Evolutionary conservation across 2,797 vertebrate genomes (phyloP).

Genomic region (Nannoperca obscura): DNA sequence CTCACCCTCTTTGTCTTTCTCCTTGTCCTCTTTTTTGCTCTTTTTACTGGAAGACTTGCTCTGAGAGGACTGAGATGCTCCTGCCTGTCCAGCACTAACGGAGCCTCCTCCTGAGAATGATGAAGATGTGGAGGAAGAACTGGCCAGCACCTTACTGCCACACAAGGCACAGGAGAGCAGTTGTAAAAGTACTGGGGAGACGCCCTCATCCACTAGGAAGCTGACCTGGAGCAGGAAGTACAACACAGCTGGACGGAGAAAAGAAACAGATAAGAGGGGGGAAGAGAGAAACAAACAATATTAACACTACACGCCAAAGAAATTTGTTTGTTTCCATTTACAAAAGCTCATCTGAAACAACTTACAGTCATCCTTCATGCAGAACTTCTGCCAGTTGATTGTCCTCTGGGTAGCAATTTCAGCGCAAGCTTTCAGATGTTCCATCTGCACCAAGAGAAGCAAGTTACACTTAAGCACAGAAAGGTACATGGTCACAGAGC

Average conservation of each 20-base stretch:
- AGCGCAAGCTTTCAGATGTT: conserved; percentile 97
- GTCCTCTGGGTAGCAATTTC: conserved; percentile 98
- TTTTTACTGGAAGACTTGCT: conserved; percentile 98
- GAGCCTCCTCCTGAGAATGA: conserved; percentile 84
- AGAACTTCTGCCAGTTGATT: conserved; percentile 99
- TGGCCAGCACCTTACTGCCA: conserved; percentile 95
- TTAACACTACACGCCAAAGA: neutral
- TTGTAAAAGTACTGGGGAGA: conserved; percentile 95
- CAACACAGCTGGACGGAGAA: conserved; percentile 89
- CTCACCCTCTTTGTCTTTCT: conserved; percentile 97
- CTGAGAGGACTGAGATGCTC: conserved; percentile 90
- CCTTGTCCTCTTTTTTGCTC: conserved; percentile 99
- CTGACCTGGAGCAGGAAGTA: conserved; percentile 99
- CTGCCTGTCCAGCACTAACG: conserved; percentile 80
- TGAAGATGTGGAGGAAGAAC: conserved; percentile 81
- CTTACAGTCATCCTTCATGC: conserved; percentile 99
- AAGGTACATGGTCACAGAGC: neutral
- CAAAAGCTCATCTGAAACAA: conserved; percentile 37
- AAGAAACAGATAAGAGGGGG: conserved; percentile 6
- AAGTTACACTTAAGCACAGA: neutral
- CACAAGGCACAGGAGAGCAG: conserved; percentile 98
- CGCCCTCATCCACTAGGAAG: conserved; percentile 97
- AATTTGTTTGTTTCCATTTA: neutral
- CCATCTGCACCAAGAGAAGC: conserved; percentile 88
- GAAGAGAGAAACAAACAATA: neutral